Percentiles rank a stretch among this genome's conserved stretches.
Conservation (phyloP, 1,140 invertebrate genomes). For the Brachystomella parvula region DNA sequence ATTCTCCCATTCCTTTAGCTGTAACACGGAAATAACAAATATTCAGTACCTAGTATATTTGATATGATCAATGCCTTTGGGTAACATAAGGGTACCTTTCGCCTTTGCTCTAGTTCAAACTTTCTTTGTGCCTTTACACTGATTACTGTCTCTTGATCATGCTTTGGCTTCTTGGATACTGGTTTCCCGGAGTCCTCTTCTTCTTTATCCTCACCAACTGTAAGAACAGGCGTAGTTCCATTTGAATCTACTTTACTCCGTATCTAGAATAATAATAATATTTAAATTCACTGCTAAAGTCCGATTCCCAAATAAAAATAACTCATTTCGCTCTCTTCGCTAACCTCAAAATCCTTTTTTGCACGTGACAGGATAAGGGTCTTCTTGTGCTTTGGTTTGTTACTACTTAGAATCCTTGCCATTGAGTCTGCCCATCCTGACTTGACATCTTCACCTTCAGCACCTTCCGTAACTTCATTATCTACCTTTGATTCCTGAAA, state of each 20-base stretch:
- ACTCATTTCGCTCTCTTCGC: constrained; percentile 16
- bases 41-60: too few species aligned
- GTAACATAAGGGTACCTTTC: constrained; percentile 14
- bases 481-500: too few species aligned
- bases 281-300: background rate
- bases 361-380: constrained; percentile 55
- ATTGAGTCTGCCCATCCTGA: constrained; percentile 48
- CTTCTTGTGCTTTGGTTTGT: constrained; percentile 65
- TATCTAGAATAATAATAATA: background rate
- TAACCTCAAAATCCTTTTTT: constrained; percentile 44
- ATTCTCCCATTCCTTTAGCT: constrained; percentile 55
- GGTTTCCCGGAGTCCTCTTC: constrained; percentile 17
- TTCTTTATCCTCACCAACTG: constrained; percentile 16
- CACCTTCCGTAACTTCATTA: background rate
- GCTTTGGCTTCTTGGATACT: background rate
- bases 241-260: constrained; percentile 1
- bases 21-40: constrained; percentile 15
- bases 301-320: constrained; percentile 16
- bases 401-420: constrained; percentile 59
- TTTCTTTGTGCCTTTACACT: constrained; percentile 24
- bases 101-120: constrained; percentile 26
- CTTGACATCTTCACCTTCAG: constrained; percentile 40
- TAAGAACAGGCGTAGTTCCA: background rate
- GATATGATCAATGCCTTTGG: background rate
- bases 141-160: constrained; percentile 44